Evolutionary conservation across 2,113 vertebrate genomes (phyloP), one percentile per base, ranked within the genome.

Genomic region (Dasyprocta punctata): DNA sequence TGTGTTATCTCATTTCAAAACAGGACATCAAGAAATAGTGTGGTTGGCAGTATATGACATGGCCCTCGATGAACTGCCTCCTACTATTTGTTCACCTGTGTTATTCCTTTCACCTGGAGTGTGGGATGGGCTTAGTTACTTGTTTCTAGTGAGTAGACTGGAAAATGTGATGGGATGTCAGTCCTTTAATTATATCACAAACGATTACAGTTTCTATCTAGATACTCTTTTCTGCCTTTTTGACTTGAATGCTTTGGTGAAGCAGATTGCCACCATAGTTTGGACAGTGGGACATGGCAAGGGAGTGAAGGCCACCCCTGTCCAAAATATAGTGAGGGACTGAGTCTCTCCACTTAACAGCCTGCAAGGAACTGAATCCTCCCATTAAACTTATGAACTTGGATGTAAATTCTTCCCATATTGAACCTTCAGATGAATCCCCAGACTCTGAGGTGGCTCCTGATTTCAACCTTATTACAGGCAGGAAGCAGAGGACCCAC

Each of bases 1-100:
- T 58, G 54, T 67, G 6, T 89, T 89, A 49, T n/a, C 58, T 95
- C 28, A 92, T 80, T 84, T 88, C 78, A 71, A 90, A 82, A 77
- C 4, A 60, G 17, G 30, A 61, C 41, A 83, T 58, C 75, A 52
- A 69, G 38, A 54, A 94, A 58, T 24, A 6, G 7, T 92, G 9
- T 94, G 73, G 75, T 44, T 19, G 24, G 73, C 24, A 58, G 49
- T 41, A 44, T 81, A 41, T 86, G 56, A 26, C 61, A 36, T 11
- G 63, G 71, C 2, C 8, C 44, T 38, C 63, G 36, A 9, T 80
- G 36, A 92, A 44, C 38, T 65, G 26, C 65, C n/a, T 85, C 73
- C n/a, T 88, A 14, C 3, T 56, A 13, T 92, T 85, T 36, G 3
- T 63, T 92, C 30, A 16, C 22, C 78, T 86, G 22, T 83, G 38